phyloP scores from a whole-genome alignment of 2,888 invertebrate genomes.

The Mesorhabditis spiculigera region DNA sequence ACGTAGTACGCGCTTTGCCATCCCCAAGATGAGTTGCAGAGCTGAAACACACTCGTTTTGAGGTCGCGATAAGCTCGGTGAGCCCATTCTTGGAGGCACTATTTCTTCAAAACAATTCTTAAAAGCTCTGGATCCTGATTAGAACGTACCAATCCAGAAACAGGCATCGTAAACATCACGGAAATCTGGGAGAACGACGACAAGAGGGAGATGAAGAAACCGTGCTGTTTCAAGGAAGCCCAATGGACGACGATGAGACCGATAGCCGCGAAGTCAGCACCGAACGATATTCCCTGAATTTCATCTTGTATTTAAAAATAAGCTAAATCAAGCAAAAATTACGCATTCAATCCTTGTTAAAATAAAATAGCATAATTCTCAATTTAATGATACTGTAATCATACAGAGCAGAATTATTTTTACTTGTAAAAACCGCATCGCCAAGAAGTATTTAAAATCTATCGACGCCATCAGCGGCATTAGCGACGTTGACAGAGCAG shows the following conservation, averaged over 20 bases:
- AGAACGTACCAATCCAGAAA: slow-evolving; percentile 40
- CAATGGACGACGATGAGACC: slow-evolving; percentile 50
- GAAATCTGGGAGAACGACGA: slow-evolving; percentile 52
- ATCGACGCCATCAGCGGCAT: slow-evolving; percentile 35
- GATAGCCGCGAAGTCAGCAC: slow-evolving; percentile 51
- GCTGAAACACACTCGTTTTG: slow-evolving; percentile 1
- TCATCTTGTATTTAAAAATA: background rate
- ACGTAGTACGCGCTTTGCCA: slow-evolving; percentile 44
- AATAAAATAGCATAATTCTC: no score
- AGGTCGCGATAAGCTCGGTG: background rate
- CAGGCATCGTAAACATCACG: slow-evolving; percentile 52
- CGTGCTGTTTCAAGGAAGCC: slow-evolving; percentile 49
- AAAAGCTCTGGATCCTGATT: background rate
- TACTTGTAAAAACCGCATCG: slow-evolving; percentile 47
- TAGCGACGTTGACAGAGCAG: slow-evolving; percentile 40
- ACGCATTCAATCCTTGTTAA: no score
- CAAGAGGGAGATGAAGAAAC: slow-evolving; percentile 48
- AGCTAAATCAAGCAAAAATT: no score
- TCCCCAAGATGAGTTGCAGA: slow-evolving; percentile 39
- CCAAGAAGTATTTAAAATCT: slow-evolving; percentile 30
- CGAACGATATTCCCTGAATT: slow-evolving; percentile 45
- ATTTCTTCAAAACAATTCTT: background rate
- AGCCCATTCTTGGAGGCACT: no score
- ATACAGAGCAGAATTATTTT: no score
- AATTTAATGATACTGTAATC: no score